Conservation (phyloP, 2,113 vertebrate species). For the Donacobius atricapilla region DNA sequence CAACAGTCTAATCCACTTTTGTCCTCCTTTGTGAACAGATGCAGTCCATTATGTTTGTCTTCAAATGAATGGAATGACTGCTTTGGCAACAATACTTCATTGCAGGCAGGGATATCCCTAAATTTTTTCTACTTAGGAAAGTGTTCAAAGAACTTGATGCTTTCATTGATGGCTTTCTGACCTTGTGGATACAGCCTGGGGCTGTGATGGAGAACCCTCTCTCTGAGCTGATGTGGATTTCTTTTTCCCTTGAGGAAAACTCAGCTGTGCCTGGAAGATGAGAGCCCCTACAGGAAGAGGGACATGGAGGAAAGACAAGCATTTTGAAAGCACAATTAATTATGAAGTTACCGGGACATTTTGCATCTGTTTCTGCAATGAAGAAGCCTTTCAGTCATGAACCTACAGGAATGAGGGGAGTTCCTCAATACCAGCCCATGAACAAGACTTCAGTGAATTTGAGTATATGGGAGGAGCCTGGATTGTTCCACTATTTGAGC, state of each 20-base stretch:
- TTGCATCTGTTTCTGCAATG: background rate
- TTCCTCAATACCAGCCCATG: background rate
- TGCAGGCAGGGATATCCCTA: rapidly evolving
- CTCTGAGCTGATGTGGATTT: background rate
- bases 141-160: background rate
- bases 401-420: background rate
- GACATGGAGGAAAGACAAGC: background rate
- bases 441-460: background rate
- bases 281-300: background rate
- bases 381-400: background rate
- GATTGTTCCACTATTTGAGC: background rate
- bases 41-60: background rate
- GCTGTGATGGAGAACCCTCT: background rate
- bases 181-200: background rate
- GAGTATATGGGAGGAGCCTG: background rate
- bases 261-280: background rate
- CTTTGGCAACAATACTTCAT: background rate
- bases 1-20: background rate
- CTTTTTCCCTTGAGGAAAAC: background rate
- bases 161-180: background rate
- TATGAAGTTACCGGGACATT: background rate
- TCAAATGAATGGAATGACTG: background rate
- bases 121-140: background rate
- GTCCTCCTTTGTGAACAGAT: background rate
- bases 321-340: background rate